phyloP scores from a whole-genome alignment of 2,113 vertebrate genomes.

The Myotis brandtii region DNA sequence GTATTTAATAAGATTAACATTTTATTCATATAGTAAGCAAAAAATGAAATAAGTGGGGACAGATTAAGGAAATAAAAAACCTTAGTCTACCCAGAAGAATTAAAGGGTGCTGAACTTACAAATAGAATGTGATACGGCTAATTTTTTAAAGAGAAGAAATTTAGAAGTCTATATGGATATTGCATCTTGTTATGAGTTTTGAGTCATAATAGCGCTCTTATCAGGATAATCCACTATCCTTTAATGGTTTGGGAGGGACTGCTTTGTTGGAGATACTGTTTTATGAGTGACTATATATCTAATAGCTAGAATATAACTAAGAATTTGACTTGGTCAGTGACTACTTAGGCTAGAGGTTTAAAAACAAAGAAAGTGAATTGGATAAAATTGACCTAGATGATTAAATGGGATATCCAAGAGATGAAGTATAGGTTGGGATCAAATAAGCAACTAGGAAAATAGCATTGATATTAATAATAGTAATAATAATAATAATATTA shows the following conservation, averaged over 20 bases:
- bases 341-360: not conserved
- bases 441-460: constrained; percentile 5
- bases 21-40: not conserved
- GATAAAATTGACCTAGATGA: not conserved
- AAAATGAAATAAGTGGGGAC: not conserved
- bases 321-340: not conserved
- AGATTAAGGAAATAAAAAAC: not conserved
- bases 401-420: not conserved
- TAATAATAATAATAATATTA: not conserved
- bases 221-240: not conserved
- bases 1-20: not conserved
- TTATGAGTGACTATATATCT: not conserved
- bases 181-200: not conserved
- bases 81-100: not conserved
- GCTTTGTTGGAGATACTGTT: not conserved
- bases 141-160: not conserved
- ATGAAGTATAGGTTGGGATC: not conserved
- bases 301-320: not conserved
- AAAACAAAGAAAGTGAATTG: not conserved
- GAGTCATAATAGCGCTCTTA: not conserved
- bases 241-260: not conserved
- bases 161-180: not conserved
- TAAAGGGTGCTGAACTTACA: not conserved
- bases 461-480: not conserved
- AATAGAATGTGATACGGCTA: not conserved